These are phyloP conservation scores for Bhutanitis thaidina DNA, from an alignment of 2,888 invertebrate genomes.

Conservation along the genomic window DNA sequence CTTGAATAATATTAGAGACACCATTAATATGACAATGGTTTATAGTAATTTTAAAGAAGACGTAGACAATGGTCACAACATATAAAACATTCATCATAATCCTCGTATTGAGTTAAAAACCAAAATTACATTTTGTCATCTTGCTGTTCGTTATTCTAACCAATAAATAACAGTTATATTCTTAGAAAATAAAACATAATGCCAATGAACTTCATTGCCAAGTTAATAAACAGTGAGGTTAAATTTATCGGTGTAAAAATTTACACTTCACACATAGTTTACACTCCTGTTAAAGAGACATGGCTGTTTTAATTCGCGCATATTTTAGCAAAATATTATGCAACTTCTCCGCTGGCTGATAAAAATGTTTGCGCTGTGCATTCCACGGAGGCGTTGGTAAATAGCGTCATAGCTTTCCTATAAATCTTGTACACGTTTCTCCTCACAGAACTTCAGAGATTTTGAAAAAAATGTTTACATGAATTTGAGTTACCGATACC, in stretches of 20 bases:
- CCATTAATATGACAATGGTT: too few relatives aligned
- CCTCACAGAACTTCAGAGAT: constrained; percentile 10
- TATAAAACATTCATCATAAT: too few relatives aligned
- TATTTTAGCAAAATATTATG: constrained; percentile 42
- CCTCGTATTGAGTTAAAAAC: too few relatives aligned
- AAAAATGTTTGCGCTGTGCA: constrained; percentile 54
- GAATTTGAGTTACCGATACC: constrained; percentile 25
- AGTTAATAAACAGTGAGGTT: constrained; percentile 18
- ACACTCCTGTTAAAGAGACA: constrained; percentile 24
- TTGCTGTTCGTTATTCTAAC: too few relatives aligned
- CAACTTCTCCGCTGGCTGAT: constrained; percentile 51
- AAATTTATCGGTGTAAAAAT: constrained; percentile 15
- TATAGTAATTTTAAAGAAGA: too few relatives aligned
- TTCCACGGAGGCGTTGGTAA: constrained; percentile 38
- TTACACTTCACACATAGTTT: constrained; percentile 26
- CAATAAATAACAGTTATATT: too few relatives aligned
- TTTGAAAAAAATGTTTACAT: constrained; percentile 30
- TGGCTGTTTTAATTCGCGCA: constrained; percentile 31
- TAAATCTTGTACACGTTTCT: constrained; percentile 21
- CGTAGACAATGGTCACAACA: too few relatives aligned
- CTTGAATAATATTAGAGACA: too few relatives aligned
- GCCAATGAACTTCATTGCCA: constrained; percentile 20
- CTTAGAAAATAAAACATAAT: neutral
- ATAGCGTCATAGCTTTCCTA: constrained; percentile 32
- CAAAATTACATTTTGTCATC: too few relatives aligned